Percentiles rank a stretch among this genome's conserved stretches.
Conservation (phyloP, 2,888 invertebrate species). For the Danaus chrysippus region DNA sequence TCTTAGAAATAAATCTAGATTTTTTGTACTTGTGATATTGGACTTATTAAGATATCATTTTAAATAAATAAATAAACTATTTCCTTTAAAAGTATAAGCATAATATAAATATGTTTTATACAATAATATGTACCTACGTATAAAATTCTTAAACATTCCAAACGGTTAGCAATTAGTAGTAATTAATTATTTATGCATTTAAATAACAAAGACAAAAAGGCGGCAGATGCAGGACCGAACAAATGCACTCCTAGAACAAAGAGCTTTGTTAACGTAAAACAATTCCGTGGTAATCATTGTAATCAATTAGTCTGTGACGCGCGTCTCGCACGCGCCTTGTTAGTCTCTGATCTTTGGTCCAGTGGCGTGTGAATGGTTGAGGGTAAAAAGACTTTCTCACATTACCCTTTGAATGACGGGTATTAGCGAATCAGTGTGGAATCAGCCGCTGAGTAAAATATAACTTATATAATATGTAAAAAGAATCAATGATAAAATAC, state of each 20-base stretch:
- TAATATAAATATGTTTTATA: no score
- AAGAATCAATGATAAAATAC: constrained; percentile 14
- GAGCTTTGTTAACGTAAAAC: constrained; percentile 1
- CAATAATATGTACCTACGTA: background rate
- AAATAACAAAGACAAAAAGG: background rate
- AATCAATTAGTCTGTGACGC: constrained; percentile 60
- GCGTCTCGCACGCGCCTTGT: constrained; percentile 64
- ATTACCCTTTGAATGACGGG: constrained; percentile 1
- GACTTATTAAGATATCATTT: no score
- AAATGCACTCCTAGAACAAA: constrained; percentile 5
- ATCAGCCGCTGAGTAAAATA: no score
- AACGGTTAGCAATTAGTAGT: background rate
- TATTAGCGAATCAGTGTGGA: background rate
- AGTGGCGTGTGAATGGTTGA: constrained; percentile 36
- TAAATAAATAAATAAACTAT: no score
- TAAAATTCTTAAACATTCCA: background rate
- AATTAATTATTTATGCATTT: background rate
- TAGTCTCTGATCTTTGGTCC: constrained; percentile 49
- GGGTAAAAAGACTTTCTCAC: constrained; percentile 25
- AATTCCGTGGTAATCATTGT: constrained; percentile 43
- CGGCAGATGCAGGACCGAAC: constrained; percentile 2
- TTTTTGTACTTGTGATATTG: no score
- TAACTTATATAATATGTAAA: no score
- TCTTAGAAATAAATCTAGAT: no score
- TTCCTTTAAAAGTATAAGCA: no score